Evolutionary conservation across 2,113 vertebrate species (phyloP).

Genomic region (Anhinga rufa): DNA sequence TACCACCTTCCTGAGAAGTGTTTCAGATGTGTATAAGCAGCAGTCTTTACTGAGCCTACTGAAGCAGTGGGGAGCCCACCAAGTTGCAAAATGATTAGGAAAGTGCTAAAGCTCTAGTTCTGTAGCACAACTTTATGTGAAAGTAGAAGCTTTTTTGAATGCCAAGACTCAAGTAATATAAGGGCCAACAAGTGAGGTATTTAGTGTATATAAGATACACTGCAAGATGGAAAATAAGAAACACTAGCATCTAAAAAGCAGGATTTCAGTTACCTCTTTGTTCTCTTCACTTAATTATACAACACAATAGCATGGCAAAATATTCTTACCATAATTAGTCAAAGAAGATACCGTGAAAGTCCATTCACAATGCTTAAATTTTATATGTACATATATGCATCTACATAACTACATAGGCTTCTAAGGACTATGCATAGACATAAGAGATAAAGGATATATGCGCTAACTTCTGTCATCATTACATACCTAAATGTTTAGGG

Average conservation of each 20-base stretch:
- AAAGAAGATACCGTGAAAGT: not conserved
- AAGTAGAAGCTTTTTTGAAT: not conserved
- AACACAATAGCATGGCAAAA: not conserved
- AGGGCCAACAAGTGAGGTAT: not conserved
- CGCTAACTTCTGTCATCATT: not conserved
- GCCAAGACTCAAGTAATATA: not conserved
- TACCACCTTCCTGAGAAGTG: not conserved
- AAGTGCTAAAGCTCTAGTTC: not conserved
- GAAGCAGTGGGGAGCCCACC: not conserved
- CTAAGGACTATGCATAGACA: not conserved
- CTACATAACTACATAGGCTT: not conserved
- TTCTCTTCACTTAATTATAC: not conserved
- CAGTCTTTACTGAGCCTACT: not conserved
- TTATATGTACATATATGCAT: not conserved
- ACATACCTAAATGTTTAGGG: not conserved
- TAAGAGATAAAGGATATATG: not conserved
- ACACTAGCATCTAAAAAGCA: not conserved
- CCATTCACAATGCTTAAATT: not conserved
- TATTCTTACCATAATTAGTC: not conserved
- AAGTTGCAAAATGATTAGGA: not conserved
- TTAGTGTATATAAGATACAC: not conserved
- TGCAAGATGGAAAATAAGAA: not conserved
- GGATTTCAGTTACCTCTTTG: not conserved
- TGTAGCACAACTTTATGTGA: not conserved
- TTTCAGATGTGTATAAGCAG: not conserved